phyloP scores from a whole-genome alignment of 1,140 invertebrate species.

The Xylocopa sonorina region DNA sequence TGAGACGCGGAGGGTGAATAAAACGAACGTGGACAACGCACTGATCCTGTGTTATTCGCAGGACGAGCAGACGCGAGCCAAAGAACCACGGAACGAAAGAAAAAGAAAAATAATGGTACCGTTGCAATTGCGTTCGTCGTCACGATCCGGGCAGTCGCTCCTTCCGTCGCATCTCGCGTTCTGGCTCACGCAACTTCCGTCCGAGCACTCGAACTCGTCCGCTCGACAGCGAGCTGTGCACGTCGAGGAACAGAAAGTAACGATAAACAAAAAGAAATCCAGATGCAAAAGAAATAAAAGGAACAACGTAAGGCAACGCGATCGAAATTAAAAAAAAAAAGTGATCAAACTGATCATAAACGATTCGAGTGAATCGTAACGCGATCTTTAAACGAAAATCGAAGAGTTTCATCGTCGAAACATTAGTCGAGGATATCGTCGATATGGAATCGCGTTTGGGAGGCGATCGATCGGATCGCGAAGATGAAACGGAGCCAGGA shows the following conservation, averaged over 20 bases:
- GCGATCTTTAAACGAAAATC: no score
- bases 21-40: background rate
- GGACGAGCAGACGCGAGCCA: background rate
- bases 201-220: conserved; percentile 85
- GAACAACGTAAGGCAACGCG: background rate
- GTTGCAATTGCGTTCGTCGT: conserved; percentile 89
- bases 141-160: conserved; percentile 84
- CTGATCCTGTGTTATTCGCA: background rate
- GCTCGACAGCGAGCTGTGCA: conserved; percentile 83
- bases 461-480: background rate
- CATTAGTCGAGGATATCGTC: no score
- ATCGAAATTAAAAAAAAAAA: background rate
- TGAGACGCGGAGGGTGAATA: background rate
- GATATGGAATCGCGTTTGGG: background rate
- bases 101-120: conserved; percentile 65
- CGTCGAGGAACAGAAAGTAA: conserved; percentile 69
- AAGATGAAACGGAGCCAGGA: background rate
- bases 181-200: conserved; percentile 86
- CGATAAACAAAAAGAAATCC: conserved; percentile 58
- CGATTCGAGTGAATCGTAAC: no score
- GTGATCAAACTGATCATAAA: background rate
- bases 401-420: no score
- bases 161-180: conserved; percentile 85
- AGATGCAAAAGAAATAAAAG: background rate
- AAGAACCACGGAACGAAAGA: background rate